Conservation (phyloP, 1,140 invertebrate species). For the Heliconius melpomene region DNA sequence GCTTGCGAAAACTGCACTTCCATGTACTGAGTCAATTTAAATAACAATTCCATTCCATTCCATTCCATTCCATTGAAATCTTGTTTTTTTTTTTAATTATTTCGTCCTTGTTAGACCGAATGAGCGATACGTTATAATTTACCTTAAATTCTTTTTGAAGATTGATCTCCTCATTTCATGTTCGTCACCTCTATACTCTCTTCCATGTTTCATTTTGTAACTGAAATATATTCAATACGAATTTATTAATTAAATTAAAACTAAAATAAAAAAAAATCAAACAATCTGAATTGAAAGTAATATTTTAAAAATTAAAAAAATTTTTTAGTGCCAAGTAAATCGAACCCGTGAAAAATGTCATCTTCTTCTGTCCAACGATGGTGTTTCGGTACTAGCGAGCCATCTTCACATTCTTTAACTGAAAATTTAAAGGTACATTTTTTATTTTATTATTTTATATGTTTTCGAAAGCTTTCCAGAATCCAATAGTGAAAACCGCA, state of each 20-base stretch:
- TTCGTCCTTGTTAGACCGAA: too few species aligned
- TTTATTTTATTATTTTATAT: too few species aligned
- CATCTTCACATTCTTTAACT: conserved; percentile 35
- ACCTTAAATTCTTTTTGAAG: conserved; percentile 82
- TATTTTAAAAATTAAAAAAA: background rate
- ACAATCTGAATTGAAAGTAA: background rate
- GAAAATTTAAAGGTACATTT: background rate
- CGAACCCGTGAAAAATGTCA: conserved; percentile 29
- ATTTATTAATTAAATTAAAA: background rate
- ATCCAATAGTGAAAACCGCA: too few species aligned
- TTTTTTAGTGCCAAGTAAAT: background rate
- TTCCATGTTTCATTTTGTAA: conserved; percentile 87
- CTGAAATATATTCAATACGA: conserved; percentile 41
- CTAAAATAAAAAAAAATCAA: background rate
- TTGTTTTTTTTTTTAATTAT: too few species aligned
- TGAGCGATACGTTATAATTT: conserved; percentile 11
- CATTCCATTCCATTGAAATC: too few species aligned
- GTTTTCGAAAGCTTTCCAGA: too few species aligned
- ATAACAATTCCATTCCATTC: too few species aligned
- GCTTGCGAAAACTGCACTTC: too few species aligned
- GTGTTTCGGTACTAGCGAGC: background rate
- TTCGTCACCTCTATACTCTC: conserved; percentile 85
- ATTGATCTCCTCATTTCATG: conserved; percentile 86
- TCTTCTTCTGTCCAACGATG: conserved; percentile 17
- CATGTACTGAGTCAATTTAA: too few species aligned